phyloP scores from a whole-genome alignment of 30 jellyfish, hydroid and myxozoan genomes.

The Turritopsis dohrnii region DNA sequence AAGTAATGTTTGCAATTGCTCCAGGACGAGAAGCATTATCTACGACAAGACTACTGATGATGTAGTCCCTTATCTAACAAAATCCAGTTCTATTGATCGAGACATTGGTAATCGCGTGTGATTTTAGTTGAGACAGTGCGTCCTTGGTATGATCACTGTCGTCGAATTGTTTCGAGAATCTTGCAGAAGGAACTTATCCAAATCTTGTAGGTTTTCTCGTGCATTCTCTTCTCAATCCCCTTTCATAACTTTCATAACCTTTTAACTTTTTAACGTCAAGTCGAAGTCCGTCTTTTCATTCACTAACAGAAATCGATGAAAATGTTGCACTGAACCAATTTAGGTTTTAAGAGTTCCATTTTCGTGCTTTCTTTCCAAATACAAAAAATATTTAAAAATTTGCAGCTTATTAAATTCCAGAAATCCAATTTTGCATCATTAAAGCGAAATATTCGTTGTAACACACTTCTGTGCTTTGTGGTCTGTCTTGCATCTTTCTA shows the following conservation, averaged over 20 bases:
- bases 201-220: neutral
- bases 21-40: slow-evolving; percentile 36
- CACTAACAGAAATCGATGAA: slow-evolving; percentile 2
- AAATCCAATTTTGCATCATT: neutral
- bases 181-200: neutral
- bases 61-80: slow-evolving; percentile 3
- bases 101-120: neutral
- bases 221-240: slow-evolving; percentile 6
- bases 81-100: neutral
- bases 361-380: neutral
- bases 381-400: neutral
- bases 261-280: neutral
- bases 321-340: slow-evolving; percentile 2
- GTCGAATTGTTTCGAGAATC: neutral
- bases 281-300: neutral
- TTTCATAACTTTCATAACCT: neutral
- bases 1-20: slow-evolving; percentile 28
- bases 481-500: neutral
- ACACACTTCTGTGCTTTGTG: neutral
- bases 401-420: neutral
- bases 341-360: slow-evolving; percentile 7
- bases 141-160: neutral
- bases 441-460: neutral
- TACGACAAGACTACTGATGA: neutral
- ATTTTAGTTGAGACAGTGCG: neutral